phyloP scores from a whole-genome alignment of 1,140 invertebrate genomes.

The Calliopsis andreniformis region DNA sequence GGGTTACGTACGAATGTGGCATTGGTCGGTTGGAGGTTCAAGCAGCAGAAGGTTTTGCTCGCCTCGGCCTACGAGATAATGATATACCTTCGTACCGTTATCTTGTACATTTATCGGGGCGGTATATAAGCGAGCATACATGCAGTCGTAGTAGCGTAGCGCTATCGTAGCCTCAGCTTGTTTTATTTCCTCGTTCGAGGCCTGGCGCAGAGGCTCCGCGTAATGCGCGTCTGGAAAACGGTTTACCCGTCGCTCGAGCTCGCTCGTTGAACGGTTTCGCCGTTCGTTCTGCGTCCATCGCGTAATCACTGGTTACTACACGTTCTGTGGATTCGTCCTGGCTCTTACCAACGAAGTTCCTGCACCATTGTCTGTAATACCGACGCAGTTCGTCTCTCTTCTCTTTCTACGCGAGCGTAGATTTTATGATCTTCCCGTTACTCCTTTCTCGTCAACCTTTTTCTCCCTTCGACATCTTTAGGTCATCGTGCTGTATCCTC shows the following conservation, averaged over 20 bases:
- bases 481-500: constrained; percentile 14
- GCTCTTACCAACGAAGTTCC: constrained; percentile 26
- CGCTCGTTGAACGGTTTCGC: constrained; percentile 48
- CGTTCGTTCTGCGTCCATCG: constrained; percentile 41
- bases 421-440: constrained; percentile 58
- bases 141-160: constrained; percentile 22
- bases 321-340: constrained; percentile 29
- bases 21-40: not conserved
- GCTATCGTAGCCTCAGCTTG: constrained; percentile 60
- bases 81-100: constrained; percentile 69
- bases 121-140: constrained; percentile 37
- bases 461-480: constrained; percentile 38
- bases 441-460: constrained; percentile 1
- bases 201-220: constrained; percentile 35
- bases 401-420: not conserved
- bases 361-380: constrained; percentile 38
- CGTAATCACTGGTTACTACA: constrained; percentile 54
- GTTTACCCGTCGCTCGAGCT: constrained; percentile 49
- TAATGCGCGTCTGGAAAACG: constrained; percentile 61
- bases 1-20: constrained; percentile 49
- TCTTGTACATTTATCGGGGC: constrained; percentile 69
- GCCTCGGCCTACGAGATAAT: constrained; percentile 64
- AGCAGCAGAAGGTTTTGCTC: constrained; percentile 55
- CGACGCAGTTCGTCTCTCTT: constrained; percentile 16
- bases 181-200: constrained; percentile 69